Percentiles rank a stretch among this genome's conserved stretches.
Evolutionary conservation across 2,888 invertebrate species (phyloP).

Genomic region (Drosophila diplacantha): DNA sequence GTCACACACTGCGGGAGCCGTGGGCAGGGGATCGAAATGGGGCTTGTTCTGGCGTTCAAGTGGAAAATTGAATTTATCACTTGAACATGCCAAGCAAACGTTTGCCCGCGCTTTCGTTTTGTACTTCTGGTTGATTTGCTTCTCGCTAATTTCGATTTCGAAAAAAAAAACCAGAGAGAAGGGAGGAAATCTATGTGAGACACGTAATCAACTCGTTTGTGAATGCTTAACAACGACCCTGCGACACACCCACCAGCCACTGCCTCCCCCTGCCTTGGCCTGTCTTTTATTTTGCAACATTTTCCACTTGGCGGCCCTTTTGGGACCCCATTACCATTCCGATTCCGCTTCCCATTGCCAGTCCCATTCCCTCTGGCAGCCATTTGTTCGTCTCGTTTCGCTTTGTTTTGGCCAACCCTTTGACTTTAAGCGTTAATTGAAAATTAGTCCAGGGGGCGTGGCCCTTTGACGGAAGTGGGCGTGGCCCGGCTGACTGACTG

Average conservation of each 20-base stretch:
- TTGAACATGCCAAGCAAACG: slow-evolving; percentile 65
- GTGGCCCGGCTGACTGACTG: slow-evolving; percentile 42
- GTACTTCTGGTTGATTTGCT: slow-evolving; percentile 23
- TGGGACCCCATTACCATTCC: slow-evolving; percentile 7
- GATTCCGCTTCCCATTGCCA: background rate
- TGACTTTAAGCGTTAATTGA: slow-evolving; percentile 58
- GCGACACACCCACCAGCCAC: background rate
- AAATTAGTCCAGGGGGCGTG: slow-evolving; percentile 59
- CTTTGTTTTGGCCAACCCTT: slow-evolving; percentile 41
- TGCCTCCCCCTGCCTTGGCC: background rate
- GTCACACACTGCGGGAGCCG: slow-evolving; percentile 54
- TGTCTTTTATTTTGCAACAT: slow-evolving; percentile 46
- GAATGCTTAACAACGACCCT: slow-evolving; percentile 46
- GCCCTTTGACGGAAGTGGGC: slow-evolving; percentile 51
- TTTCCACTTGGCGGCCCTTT: slow-evolving; percentile 46
- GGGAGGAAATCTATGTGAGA: slow-evolving; percentile 63
- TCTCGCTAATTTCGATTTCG: slow-evolving; percentile 50
- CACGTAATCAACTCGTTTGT: slow-evolving; percentile 72
- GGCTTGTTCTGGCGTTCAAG: slow-evolving; percentile 61
- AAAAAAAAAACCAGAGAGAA: slow-evolving; percentile 26
- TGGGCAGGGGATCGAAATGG: background rate
- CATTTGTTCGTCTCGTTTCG: slow-evolving; percentile 9
- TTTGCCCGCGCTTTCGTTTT: slow-evolving; percentile 28
- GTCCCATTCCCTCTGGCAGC: background rate
- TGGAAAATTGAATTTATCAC: slow-evolving; percentile 73